phyloP scores from a whole-genome alignment of 2,797 vertebrate species.

The Gephyroberyx darwinii region DNA sequence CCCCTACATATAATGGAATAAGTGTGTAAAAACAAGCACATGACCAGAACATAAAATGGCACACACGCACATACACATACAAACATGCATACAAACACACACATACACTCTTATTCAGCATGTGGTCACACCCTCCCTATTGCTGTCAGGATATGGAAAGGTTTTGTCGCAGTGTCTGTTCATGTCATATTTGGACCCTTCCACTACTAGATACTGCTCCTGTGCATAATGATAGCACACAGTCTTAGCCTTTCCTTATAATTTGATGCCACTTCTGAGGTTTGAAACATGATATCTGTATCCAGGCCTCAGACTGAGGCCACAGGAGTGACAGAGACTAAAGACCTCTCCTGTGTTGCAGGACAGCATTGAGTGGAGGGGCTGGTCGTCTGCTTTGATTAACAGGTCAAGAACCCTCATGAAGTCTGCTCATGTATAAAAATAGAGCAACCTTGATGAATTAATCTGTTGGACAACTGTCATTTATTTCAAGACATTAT shows the following conservation, averaged over 20 bases:
- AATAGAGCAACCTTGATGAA: conserved; percentile 12
- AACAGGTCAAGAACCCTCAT: conserved; percentile 5
- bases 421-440: conserved; percentile 23
- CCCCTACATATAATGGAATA: conserved; percentile 9
- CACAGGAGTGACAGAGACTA: conserved; percentile 10
- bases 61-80: neutral
- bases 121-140: neutral
- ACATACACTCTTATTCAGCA: neutral
- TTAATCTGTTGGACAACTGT: conserved; percentile 16
- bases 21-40: conserved; percentile 8
- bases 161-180: neutral
- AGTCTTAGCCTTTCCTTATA: neutral
- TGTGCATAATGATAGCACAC: neutral
- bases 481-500: neutral
- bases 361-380: neutral
- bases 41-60: neutral
- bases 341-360: conserved; percentile 19
- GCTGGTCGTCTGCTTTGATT: conserved; percentile 34
- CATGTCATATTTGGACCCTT: neutral
- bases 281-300: conserved; percentile 21
- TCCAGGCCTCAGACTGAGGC: conserved; percentile 8
- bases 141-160: neutral
- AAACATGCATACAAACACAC: conserved; percentile 14
- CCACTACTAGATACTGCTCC: neutral
- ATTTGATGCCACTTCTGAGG: neutral